Evolutionary conservation across 2,113 vertebrate genomes (phyloP).

Genomic region (Corynorhinus townsendii): DNA sequence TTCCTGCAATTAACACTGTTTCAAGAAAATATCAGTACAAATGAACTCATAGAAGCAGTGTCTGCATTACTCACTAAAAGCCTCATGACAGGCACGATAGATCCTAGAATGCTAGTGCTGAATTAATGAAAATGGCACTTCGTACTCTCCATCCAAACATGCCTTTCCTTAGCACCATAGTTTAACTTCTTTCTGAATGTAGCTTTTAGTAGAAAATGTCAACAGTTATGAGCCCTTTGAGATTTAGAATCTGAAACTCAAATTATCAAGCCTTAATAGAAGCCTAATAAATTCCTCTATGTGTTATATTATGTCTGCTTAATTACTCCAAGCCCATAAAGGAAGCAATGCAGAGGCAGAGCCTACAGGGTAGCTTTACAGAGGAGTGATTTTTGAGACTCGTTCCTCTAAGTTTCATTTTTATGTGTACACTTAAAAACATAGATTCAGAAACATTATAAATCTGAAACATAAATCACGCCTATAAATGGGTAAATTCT

Average conservation of each 20-base stretch:
- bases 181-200: slow-evolving; percentile 47
- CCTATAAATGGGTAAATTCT: slow-evolving; percentile 11
- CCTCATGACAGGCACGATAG: slow-evolving; percentile 38
- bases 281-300: slow-evolving; percentile 56
- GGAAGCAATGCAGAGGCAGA: neutral
- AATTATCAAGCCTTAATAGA: slow-evolving; percentile 66
- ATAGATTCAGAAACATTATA: slow-evolving; percentile 19
- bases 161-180: neutral
- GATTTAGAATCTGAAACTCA: slow-evolving; percentile 66
- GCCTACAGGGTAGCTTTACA: slow-evolving; percentile 40
- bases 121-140: slow-evolving; percentile 55
- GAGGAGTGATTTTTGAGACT: neutral
- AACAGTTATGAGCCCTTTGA: slow-evolving; percentile 58
- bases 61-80: slow-evolving; percentile 56
- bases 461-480: neutral
- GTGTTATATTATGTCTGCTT: slow-evolving; percentile 53
- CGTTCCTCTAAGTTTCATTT: slow-evolving; percentile 22
- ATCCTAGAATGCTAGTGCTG: slow-evolving; percentile 55
- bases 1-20: slow-evolving; percentile 70
- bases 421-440: slow-evolving; percentile 2
- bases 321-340: slow-evolving; percentile 58
- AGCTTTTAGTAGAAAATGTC: slow-evolving; percentile 46
- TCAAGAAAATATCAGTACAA: slow-evolving; percentile 69
- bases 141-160: slow-evolving; percentile 46
- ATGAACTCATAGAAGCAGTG: slow-evolving; percentile 72